phyloP scores from a whole-genome alignment of 2,113 vertebrate genomes.

The Megalops atlanticus region DNA sequence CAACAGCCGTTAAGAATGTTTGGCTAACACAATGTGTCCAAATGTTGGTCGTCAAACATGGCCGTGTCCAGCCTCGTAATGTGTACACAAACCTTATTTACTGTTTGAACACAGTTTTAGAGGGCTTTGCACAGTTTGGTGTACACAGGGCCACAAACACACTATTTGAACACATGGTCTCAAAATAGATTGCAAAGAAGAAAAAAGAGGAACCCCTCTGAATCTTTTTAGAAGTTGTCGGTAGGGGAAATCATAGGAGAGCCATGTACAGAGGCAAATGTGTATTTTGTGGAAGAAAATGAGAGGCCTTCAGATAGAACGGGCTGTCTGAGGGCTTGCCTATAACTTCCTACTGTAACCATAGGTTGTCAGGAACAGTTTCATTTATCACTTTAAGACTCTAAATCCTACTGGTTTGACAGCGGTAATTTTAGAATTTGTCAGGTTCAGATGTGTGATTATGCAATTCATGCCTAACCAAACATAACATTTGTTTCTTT shows the following conservation, averaged over 20 bases:
- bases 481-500: conserved; percentile 38
- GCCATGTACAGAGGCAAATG: neutral
- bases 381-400: neutral
- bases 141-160: neutral
- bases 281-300: neutral
- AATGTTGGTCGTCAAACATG: no score
- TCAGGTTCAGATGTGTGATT: conserved; percentile 10
- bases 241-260: neutral
- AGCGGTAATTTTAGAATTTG: conserved; percentile 10
- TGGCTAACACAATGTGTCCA: no score
- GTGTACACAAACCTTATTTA: no score
- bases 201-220: neutral
- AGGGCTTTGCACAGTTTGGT: no score
- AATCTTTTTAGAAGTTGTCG: no score
- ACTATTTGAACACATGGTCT: neutral
- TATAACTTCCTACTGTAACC: neutral
- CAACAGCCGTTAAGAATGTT: no score
- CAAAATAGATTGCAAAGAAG: neutral
- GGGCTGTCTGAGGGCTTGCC: neutral
- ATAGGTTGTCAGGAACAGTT: neutral
- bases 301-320: neutral
- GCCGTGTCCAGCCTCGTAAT: no score
- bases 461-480: conserved; percentile 28
- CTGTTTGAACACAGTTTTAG: no score
- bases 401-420: neutral